Evolutionary conservation across 2,797 vertebrate genomes (phyloP), one percentile per base, ranked within the genome.

Genomic region (Siniperca scherzeri): DNA sequence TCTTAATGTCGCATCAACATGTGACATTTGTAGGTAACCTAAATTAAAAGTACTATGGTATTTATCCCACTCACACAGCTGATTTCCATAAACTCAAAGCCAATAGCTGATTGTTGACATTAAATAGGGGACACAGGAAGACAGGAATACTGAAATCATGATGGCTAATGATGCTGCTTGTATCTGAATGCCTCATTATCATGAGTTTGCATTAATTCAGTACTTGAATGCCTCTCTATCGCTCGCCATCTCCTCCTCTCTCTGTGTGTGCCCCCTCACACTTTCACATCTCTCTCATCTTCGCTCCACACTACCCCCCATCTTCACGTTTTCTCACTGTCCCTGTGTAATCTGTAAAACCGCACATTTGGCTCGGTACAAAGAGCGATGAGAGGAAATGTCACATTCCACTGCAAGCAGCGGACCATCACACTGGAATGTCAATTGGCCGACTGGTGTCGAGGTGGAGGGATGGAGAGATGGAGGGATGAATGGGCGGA

Each of bases 261-360:
- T 68, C 40, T 67, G 3, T 25, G 36, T 53, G 33, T 76, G 60
- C 25, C 22, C 71, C 68, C 66, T 55, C 67, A 36, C 76, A 66
- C 65, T 80, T 77, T 72, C 74, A 56, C 79, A 77, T 90, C 79
- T 61, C 14, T 70, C 73, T 83, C 78, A 50, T 88, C 56, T 73
- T 76, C 65, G 48, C 61, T 65, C 59, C 66, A 70, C 81, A 74
- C 64, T n/a, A 9, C 33, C 53, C 50, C 50, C 70, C 76, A 56
- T 66, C 60, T 68, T 77, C 79, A 82, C 66, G 19, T 89, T 89
- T 84, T 50, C 72, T 85, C 79, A 61, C 79, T 52, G 82, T 66
- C 70, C 66, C 73, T 61, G 67, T 90, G 56, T 89, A 89, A 92
- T 94, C 91, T 86, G 86, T 80, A 77, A 90, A 90, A 89, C 79